Evolutionary conservation across 2,888 invertebrate species (phyloP).

Genomic region (Lacanobia oleracea): DNA sequence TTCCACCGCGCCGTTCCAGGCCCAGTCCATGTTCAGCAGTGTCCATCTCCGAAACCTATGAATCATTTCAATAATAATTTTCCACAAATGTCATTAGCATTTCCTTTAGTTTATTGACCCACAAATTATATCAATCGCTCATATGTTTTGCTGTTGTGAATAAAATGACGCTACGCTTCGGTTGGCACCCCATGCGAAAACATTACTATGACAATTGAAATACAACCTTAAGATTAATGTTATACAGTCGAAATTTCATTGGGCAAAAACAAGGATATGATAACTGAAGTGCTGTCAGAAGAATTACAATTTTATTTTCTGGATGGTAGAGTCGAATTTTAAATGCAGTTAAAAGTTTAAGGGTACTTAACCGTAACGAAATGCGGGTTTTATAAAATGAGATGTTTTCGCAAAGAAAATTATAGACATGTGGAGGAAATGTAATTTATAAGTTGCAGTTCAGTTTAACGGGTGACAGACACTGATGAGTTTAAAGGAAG

Average conservation of each 20-base stretch:
- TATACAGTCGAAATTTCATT: slow-evolving; percentile 54
- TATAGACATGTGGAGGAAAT: slow-evolving; percentile 62
- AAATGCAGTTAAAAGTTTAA: background rate
- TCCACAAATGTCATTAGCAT: slow-evolving; percentile 54
- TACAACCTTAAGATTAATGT: rapidly evolving
- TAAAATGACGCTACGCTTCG: slow-evolving; percentile 78
- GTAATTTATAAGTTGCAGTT: slow-evolving; percentile 57
- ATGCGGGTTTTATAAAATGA: slow-evolving; percentile 69
- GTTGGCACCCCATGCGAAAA: slow-evolving; percentile 78
- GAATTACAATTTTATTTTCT: slow-evolving; percentile 20
- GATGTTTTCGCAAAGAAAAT: slow-evolving; percentile 75
- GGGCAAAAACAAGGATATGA: slow-evolving; percentile 12
- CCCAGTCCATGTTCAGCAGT: slow-evolving; percentile 1
- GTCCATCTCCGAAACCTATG: background rate
- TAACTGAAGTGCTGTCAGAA: slow-evolving; percentile 3
- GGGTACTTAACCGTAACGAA: slow-evolving; percentile 67
- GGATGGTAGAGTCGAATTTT: slow-evolving; percentile 3
- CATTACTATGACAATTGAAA: slow-evolving; percentile 24
- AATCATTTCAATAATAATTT: slow-evolving; percentile 39
- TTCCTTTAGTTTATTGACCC: slow-evolving; percentile 71
- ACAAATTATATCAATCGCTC: slow-evolving; percentile 74
- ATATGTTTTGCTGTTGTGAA: slow-evolving; percentile 78
- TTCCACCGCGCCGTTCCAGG: background rate
- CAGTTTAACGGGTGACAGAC: slow-evolving; percentile 38
- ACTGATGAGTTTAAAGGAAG: slow-evolving; percentile 4